Evolutionary conservation across 2,888 invertebrate genomes (phyloP).

Genomic region (Dexiosoma caninum): DNA sequence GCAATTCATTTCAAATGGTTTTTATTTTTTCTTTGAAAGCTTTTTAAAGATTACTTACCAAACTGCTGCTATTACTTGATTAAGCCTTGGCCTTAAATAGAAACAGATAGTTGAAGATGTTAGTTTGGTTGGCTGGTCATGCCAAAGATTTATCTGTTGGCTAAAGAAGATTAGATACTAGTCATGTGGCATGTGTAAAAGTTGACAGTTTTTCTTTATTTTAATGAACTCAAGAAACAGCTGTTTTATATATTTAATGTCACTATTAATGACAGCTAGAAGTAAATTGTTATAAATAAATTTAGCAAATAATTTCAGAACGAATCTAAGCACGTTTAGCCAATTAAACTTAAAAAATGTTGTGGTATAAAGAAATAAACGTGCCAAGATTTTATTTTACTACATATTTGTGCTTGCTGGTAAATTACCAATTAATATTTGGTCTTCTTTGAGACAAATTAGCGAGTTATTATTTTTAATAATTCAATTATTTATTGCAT

Average conservation of each 20-base stretch:
- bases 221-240: not conserved
- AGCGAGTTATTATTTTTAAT: too few relatives aligned
- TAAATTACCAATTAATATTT: too few relatives aligned
- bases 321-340: not conserved
- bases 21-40: conserved; percentile 8
- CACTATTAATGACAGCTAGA: not conserved
- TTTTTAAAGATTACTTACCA: conserved; percentile 12
- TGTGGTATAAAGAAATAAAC: too few relatives aligned
- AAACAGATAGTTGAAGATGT: not conserved
- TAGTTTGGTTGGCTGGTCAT: not conserved
- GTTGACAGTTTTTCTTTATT: conserved; percentile 19
- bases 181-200: conserved; percentile 1
- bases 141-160: conserved; percentile 27
- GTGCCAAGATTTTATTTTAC: too few relatives aligned
- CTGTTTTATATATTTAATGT: not conserved
- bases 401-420: too few relatives aligned
- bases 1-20: not conserved
- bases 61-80: not conserved
- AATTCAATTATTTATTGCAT: too few relatives aligned
- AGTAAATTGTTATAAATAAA: not conserved
- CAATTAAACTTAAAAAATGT: not conserved
- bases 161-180: not conserved
- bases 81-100: conserved; percentile 52
- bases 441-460: too few relatives aligned
- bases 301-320: conserved; percentile 1